Evolutionary conservation across 2,797 vertebrate genomes (phyloP).

Genomic region (Denticeps clupeoides): DNA sequence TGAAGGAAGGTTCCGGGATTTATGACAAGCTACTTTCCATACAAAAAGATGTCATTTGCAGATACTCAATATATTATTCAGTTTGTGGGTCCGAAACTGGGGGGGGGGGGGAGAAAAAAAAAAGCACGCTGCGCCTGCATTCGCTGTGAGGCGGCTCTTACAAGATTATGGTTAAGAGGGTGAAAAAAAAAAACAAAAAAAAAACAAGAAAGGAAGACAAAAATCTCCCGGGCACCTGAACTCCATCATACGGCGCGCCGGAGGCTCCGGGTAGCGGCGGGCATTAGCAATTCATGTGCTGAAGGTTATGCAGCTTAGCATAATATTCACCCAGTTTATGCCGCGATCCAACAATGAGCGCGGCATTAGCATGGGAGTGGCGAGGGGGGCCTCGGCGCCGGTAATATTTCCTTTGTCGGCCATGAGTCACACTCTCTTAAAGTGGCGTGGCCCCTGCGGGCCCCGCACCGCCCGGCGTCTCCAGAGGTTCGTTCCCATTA

Average conservation of each 20-base stretch:
- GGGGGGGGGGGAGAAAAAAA: too few relatives aligned
- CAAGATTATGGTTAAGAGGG: background rate
- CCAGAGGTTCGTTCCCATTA: conserved; percentile 41
- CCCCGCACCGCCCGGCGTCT: conserved; percentile 21
- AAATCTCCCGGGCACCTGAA: background rate
- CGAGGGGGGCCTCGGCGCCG: background rate
- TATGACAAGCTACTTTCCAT: background rate
- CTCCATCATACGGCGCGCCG: background rate
- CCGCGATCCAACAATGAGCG: conserved; percentile 13
- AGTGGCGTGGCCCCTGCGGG: conserved; percentile 7
- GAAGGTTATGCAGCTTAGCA: conserved; percentile 12
- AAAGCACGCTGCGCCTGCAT: too few relatives aligned
- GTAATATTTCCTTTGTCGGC: conserved; percentile 26
- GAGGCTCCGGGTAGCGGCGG: background rate
- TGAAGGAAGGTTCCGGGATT: too few relatives aligned
- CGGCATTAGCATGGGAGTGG: conserved; percentile 11
- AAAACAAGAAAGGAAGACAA: background rate
- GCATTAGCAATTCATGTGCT: conserved; percentile 21
- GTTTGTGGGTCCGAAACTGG: background rate
- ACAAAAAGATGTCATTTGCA: background rate
- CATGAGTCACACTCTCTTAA: background rate
- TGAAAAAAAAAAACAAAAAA: background rate
- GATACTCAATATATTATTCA: background rate
- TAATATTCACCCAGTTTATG: conserved; percentile 22
- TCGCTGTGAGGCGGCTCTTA: background rate